phyloP scores from a whole-genome alignment of 2,797 vertebrate genomes.

The Simalia tracyae region DNA sequence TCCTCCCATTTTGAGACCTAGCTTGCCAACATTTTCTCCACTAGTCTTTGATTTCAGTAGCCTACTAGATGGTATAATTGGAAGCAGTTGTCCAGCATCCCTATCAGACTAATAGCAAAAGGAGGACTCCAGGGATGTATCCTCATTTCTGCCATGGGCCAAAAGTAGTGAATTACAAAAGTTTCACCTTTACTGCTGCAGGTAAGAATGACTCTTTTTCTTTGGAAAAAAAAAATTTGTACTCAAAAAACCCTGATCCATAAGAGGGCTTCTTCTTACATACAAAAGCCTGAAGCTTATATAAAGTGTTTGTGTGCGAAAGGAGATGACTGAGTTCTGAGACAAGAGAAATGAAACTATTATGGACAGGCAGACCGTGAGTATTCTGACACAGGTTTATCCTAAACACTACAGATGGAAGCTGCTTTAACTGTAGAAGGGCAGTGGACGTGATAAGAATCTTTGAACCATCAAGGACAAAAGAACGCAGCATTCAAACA shows the following conservation, averaged over 20 bases:
- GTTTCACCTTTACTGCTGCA: neutral
- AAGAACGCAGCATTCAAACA: neutral
- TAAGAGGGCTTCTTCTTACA: neutral
- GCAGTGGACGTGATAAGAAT: neutral
- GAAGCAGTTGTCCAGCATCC: neutral
- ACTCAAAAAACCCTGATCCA: neutral
- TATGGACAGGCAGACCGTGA: neutral
- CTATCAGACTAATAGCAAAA: neutral
- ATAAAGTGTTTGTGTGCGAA: neutral
- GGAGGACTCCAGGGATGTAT: neutral
- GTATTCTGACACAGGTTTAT: neutral
- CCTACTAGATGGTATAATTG: neutral
- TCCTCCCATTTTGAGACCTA: neutral
- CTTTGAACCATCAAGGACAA: neutral
- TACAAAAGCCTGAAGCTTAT: neutral
- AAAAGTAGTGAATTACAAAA: neutral
- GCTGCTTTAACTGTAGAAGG: neutral
- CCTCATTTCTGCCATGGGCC: neutral
- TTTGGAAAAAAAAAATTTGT: neutral
- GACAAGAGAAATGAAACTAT: neutral
- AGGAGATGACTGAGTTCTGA: neutral
- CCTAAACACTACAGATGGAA: neutral
- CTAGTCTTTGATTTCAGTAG: neutral
- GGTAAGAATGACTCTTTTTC: neutral
- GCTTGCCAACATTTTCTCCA: neutral